phyloP scores from a whole-genome alignment of 2,113 vertebrate species.

The Heptranchias perlo region DNA sequence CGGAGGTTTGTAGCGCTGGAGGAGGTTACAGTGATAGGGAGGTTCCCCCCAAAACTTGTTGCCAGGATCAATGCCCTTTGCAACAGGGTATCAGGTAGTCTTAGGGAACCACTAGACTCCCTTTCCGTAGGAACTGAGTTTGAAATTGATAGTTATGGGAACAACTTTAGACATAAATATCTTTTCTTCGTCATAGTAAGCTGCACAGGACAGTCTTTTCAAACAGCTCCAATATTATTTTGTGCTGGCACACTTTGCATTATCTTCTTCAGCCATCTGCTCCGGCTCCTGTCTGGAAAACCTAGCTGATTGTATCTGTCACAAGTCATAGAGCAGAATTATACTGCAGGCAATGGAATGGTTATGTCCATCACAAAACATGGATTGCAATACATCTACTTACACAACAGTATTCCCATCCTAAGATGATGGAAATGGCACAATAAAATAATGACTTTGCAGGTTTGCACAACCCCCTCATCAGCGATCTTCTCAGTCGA shows the following conservation, averaged over 20 bases:
- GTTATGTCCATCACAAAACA: background rate
- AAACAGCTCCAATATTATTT: constrained; percentile 7
- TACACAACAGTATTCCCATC: background rate
- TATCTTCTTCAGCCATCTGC: constrained; percentile 7
- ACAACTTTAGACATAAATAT: background rate
- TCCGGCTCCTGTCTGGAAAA: background rate
- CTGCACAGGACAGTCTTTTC: background rate
- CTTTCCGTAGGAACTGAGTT: background rate
- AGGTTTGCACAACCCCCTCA: background rate
- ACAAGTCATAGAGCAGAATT: background rate
- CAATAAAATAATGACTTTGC: background rate
- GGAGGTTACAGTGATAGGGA: no score
- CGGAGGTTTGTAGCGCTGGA: no score
- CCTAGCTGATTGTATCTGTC: background rate
- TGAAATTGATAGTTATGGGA: background rate
- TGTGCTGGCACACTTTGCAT: background rate
- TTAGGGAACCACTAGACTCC: background rate
- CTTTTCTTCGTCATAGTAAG: background rate
- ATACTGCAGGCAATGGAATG: background rate
- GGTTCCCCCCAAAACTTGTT: background rate
- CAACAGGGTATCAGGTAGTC: background rate
- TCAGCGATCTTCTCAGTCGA: background rate
- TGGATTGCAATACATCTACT: background rate
- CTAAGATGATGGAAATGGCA: background rate
- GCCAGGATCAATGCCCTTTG: background rate